Evolutionary conservation across 1,140 invertebrate species (phyloP), one percentile per base, ranked within the genome.

Genomic region (Popillia japonica): DNA sequence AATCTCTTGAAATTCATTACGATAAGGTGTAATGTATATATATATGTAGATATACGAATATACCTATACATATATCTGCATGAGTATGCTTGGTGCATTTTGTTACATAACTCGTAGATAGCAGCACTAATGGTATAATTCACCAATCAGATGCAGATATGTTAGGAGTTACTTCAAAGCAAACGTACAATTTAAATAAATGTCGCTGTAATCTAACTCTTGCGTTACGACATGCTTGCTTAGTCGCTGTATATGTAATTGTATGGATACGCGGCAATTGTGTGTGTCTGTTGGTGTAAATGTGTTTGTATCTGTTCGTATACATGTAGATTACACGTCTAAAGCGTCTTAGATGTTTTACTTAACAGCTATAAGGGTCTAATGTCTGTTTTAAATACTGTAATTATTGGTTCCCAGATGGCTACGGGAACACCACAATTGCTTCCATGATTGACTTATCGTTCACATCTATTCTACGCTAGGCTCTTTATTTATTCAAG

Each of bases 101-200:
- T 74, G 72, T 74, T 74, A 74, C 40, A 74, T 74, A 74, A 74
- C 34, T n/a, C n/a, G 34, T 20, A 74, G 72, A 74, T 74, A 74
- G 72, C 72, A 41, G 72, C 72, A 41, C 73, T 78, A 78, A 78
- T 75, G 78, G 78, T 75, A 78, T 78, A 78, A 78, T 78, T 78
- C 73, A 78, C 72, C 73, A 78, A 78, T 78, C 78, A 78, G 78
- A 78, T 78, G 78, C 78, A 78, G 78, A 78, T 78, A 75, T 68
- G 78, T 76, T 79, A 79, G 17, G 23, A 77, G 76, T 72, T 77
- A 77, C 78, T 79, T 79, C 78, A 76, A 79, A 79, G 78, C 78
- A 79, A 79, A 79, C 40, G 74, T 76, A 68, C 59, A 22, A 79
- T 79, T 79, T 77, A 76, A 79, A 79, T 79, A 79, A 79, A 79